These are phyloP conservation scores for Procapra przewalskii DNA, from an alignment of 2,113 vertebrate species.

Conservation along the genomic window DNA sequence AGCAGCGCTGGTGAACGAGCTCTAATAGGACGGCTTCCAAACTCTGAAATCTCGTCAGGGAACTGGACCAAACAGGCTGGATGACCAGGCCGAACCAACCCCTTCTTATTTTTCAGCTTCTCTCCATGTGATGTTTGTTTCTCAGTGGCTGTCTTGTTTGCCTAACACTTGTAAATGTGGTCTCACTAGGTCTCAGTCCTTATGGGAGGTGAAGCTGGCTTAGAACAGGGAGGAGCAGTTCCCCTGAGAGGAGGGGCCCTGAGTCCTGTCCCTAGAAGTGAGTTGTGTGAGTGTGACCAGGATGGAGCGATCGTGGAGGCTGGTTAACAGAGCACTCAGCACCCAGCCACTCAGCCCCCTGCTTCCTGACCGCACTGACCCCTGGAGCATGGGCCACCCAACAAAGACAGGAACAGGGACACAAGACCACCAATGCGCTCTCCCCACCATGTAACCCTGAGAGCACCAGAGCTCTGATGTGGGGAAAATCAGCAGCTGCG, in stretches of 20 bases:
- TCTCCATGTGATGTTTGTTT: neutral
- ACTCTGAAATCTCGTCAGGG: neutral
- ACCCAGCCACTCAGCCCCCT: neutral
- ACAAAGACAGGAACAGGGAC: neutral
- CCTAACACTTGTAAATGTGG: too few species aligned
- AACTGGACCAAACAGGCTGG: too few species aligned
- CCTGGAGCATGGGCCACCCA: neutral
- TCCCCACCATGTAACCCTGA: neutral
- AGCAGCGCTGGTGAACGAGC: fast-evolving
- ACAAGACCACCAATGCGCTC: neutral
- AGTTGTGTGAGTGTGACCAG: too few species aligned
- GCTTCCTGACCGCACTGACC: neutral
- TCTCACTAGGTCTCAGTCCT: neutral
- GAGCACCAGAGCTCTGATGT: neutral
- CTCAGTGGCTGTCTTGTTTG: neutral
- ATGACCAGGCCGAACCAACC: neutral
- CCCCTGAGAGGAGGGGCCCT: neutral
- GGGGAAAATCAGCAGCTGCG: neutral
- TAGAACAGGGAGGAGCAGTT: neutral
- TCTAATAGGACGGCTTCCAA: fast-evolving
- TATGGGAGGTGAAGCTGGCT: neutral
- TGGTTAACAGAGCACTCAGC: neutral
- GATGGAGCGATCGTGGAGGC: fast-evolving
- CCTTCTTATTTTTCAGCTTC: neutral
- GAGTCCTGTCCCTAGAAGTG: too few species aligned